Evolutionary conservation across 2,888 invertebrate genomes (phyloP), one percentile per base, ranked within the genome.

Genomic region (Rhamnusium bicolor): DNA sequence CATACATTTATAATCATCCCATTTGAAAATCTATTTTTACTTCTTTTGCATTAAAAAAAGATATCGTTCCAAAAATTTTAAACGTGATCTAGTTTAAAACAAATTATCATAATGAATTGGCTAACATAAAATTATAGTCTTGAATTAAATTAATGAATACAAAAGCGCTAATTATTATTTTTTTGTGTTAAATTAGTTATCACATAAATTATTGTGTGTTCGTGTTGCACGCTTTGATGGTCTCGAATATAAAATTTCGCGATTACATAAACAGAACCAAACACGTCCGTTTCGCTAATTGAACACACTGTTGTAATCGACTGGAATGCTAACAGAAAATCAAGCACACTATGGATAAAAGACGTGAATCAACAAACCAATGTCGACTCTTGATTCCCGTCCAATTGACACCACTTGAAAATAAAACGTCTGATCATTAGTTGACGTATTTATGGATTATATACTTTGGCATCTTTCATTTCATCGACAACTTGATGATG

Each of bases 381-480:
- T 72, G 69, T 71, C 77, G 78, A 66, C 74, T 75, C 83, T 81
- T 81, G 80, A 81, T 80, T 79, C 78, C 68, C 79, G 73, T 80
- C 82, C 80, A 81, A 82, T 79, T 81, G 81, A 81, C 80, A 81
- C 29, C 61, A 61, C 82, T 83, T 77, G 80, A 83, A 82, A 82
- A 80, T 82, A 80, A 82, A 81, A 80, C 82, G 78, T 78, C 83
- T 81, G 81, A 80, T 81, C 81, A 81, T 82, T 81, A 81, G 81
- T 72, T 73, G 81, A 83, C 80, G 74, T 83, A 81, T 82, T 81
- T 82, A 81, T 83, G 79, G 80, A 80, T 76, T 77, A 73, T 67
- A 71, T 63, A 68, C 68, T 69, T 77, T 77, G 75, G 74, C 78
- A 75, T 79, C 78, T 72, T 68, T 65, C 65, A 56, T 75, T 75